These are phyloP conservation scores for Doryteuthis pealeii DNA, from an alignment of 1,140 invertebrate genomes.

Conservation along the genomic window DNA sequence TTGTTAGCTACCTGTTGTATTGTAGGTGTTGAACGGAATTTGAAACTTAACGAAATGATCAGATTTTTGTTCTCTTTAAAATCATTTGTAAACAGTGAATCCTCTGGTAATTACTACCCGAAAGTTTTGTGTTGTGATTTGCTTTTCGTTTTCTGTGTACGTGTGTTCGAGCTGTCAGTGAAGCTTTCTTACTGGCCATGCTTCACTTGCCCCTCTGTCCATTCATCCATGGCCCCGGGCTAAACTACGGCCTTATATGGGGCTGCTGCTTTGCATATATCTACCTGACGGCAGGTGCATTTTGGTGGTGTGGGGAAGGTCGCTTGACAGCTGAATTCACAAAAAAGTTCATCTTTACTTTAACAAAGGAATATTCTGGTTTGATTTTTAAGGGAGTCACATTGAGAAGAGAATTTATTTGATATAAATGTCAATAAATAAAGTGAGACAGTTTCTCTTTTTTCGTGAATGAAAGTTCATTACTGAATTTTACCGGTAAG, in stretches of 20 bases:
- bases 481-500: background rate
- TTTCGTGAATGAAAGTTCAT: background rate
- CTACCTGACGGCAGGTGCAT: background rate
- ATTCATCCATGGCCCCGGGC: background rate
- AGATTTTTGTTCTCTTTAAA: no score
- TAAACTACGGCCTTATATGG: constrained; percentile 4
- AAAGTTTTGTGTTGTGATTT: no score
- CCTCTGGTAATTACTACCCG: no score
- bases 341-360: background rate
- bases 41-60: no score
- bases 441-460: background rate
- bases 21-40: no score
- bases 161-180: background rate
- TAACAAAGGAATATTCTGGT: no score
- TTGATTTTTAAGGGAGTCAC: background rate
- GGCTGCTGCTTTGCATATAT: background rate
- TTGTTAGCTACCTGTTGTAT: no score
- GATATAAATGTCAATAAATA: background rate
- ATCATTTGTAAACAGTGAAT: no score
- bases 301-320: background rate
- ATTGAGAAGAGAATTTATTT: background rate
- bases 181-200: background rate
- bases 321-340: constrained; percentile 1
- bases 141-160: background rate
- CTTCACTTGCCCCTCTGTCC: background rate